Percentiles rank a stretch among this genome's conserved stretches.
phyloP scores from a whole-genome alignment of 2,888 invertebrate species.

The Hoplodrina ambigua region DNA sequence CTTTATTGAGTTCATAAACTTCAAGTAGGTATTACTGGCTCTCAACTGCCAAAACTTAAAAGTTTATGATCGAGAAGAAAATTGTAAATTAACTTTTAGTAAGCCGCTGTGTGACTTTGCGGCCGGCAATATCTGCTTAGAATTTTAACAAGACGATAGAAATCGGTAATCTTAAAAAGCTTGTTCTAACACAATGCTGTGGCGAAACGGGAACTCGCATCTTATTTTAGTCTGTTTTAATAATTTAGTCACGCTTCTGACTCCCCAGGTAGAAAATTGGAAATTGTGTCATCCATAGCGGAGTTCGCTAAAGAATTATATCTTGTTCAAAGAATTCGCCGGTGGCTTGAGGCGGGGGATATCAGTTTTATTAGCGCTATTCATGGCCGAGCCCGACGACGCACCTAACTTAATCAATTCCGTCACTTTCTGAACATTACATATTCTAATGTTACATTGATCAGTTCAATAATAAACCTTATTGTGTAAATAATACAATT shows the following conservation, averaged over 20 bases:
- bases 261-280: conserved; percentile 89
- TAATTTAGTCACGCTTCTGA: conserved; percentile 87
- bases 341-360: conserved; percentile 64
- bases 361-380: conserved; percentile 72
- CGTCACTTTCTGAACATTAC: conserved; percentile 36
- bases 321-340: conserved; percentile 74
- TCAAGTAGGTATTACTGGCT: conserved; percentile 29
- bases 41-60: conserved; percentile 54
- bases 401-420: conserved; percentile 56
- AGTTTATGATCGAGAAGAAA: conserved; percentile 77
- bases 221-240: conserved; percentile 86
- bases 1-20: conserved; percentile 11
- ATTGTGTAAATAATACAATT: not conserved
- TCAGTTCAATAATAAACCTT: not conserved
- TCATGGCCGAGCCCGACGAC: conserved; percentile 51
- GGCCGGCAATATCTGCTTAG: conserved; percentile 79
- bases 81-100: conserved; percentile 85
- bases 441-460: not conserved
- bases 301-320: conserved; percentile 81
- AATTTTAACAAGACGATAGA: conserved; percentile 87
- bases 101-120: conserved; percentile 82
- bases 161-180: conserved; percentile 85
- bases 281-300: conserved; percentile 85
- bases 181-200: conserved; percentile 83
- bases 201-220: conserved; percentile 84